These are phyloP conservation scores for Pseudobourletiella spinata DNA, from an alignment of 1,140 invertebrate genomes.

Conservation along the genomic window DNA sequence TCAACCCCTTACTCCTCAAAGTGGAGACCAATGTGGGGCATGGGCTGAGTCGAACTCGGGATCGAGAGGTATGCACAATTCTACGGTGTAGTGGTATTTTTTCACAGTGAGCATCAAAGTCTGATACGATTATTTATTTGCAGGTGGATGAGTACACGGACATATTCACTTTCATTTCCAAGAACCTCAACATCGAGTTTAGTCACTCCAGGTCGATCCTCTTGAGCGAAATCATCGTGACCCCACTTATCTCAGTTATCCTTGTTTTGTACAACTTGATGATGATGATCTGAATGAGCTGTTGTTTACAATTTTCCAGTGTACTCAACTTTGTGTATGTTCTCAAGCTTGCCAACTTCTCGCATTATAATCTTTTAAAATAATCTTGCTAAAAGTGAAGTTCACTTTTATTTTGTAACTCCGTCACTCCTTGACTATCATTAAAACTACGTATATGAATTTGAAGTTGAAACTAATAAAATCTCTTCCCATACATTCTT, in stretches of 20 bases:
- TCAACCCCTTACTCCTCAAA: neutral
- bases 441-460: too few relatives aligned
- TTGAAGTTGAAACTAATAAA: too few relatives aligned
- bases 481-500: too few relatives aligned
- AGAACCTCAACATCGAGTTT: slow-evolving; percentile 60
- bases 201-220: neutral
- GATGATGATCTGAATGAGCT: neutral
- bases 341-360: too few relatives aligned
- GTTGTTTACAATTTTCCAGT: too few relatives aligned
- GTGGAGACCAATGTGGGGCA: neutral
- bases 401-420: too few relatives aligned
- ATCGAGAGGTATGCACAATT: neutral
- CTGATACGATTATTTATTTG: slow-evolving; percentile 39
- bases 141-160: slow-evolving; percentile 84
- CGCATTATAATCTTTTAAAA: too few relatives aligned
- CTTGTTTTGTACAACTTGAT: neutral
- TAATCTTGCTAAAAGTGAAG: too few relatives aligned
- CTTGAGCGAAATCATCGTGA: neutral
- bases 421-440: too few relatives aligned
- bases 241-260: neutral
- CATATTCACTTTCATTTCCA: slow-evolving; percentile 74
- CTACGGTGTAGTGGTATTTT: neutral
- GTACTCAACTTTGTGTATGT: too few relatives aligned
- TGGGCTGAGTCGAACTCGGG: neutral
- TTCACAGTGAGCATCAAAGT: neutral